Conservation (phyloP, 1,140 invertebrate genomes). For the Drosophila subpulchrella region DNA sequence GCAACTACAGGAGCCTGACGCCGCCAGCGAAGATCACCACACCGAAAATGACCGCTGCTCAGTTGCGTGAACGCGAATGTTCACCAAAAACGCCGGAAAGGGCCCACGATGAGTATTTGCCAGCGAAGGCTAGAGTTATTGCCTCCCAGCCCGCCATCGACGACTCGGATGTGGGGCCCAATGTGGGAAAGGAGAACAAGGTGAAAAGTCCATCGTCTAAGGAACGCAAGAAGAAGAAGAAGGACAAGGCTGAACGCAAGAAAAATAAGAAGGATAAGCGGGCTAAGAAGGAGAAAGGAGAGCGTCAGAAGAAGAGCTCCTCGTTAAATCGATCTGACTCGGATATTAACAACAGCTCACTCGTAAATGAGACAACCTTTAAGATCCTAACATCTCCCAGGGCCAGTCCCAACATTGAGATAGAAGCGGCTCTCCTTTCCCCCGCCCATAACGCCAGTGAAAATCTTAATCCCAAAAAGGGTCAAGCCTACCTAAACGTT, state of each 20-base stretch:
- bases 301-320: constrained; percentile 49
- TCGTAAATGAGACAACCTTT: constrained; percentile 9
- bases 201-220: constrained; percentile 61
- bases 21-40: constrained; percentile 53
- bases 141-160: constrained; percentile 9
- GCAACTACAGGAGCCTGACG: constrained; percentile 53
- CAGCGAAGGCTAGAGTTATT: background rate
- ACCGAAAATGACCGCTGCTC: constrained; percentile 32
- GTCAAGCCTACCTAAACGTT: constrained; percentile 11
- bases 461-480: constrained; percentile 28
- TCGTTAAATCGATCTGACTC: constrained; percentile 32
- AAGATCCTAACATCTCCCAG: constrained; percentile 9
- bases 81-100: constrained; percentile 62
- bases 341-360: constrained; percentile 15
- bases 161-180: constrained; percentile 11
- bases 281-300: constrained; percentile 69
- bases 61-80: constrained; percentile 17
- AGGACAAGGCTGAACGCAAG: constrained; percentile 72
- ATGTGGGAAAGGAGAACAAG: constrained; percentile 59
- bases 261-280: constrained; percentile 82
- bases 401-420: constrained; percentile 13
- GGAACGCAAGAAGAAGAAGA: constrained; percentile 85
- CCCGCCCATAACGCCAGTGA: constrained; percentile 19
- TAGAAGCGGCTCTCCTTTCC: constrained; percentile 18
- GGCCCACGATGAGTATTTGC: constrained; percentile 15